A percentile compares a stretch with the other conserved stretches of the same genome.
phyloP scores from a whole-genome alignment of 2,888 invertebrate genomes.

The Trachelus tabidus region DNA sequence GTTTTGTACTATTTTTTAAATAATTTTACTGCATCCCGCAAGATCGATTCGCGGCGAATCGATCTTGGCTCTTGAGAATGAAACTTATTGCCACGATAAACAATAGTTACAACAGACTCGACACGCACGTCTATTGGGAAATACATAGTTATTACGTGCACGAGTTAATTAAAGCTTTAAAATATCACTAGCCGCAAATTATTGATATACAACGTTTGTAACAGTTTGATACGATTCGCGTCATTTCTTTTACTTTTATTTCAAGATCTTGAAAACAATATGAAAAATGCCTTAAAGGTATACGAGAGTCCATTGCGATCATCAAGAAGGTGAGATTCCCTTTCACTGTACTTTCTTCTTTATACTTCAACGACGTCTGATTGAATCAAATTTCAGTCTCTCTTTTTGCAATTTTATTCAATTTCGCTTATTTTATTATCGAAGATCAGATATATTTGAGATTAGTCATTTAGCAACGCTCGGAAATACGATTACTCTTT shows the following conservation, averaged over 20 bases:
- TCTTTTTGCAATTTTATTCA: not conserved
- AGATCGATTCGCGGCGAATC: not conserved
- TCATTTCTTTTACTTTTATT: not conserved
- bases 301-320: not conserved
- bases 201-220: slow-evolving; percentile 6
- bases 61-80: not conserved
- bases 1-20: not conserved
- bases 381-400: not conserved
- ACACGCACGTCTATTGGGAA: not conserved
- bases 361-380: not conserved
- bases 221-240: not conserved
- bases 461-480: not conserved
- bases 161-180: slow-evolving; percentile 21
- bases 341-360: not conserved
- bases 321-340: not conserved
- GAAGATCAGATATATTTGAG: not conserved
- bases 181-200: slow-evolving; percentile 21
- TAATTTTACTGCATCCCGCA: not conserved
- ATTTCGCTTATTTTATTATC: not conserved
- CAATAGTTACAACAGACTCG: not conserved
- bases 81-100: not conserved
- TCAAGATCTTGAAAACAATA: not conserved
- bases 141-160: slow-evolving; percentile 1
- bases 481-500: not conserved
- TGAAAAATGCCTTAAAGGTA: not conserved